phyloP scores from a whole-genome alignment of 1,140 invertebrate species.

The Hyphantria cunea region DNA sequence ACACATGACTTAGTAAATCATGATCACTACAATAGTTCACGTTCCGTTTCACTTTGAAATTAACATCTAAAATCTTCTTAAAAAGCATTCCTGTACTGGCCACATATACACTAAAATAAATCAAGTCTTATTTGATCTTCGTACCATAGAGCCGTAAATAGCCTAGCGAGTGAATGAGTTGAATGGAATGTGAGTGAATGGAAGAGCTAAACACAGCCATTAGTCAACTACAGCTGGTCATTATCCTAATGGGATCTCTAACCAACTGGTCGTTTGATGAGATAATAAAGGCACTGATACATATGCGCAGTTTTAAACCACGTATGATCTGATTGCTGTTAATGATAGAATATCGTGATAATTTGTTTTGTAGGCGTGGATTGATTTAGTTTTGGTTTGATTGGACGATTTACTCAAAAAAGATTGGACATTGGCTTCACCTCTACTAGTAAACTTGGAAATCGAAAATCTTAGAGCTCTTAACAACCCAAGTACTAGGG shows the following conservation, averaged over 20 bases:
- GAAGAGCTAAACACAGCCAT: conserved; percentile 38
- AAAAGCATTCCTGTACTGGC: conserved; percentile 16
- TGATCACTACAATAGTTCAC: not conserved
- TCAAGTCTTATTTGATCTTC: conserved; percentile 29
- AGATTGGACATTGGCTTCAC: too few species aligned
- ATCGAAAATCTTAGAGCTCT: too few species aligned
- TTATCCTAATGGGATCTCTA: conserved; percentile 47
- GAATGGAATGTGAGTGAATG: conserved; percentile 46
- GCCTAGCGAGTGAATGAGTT: conserved; percentile 32
- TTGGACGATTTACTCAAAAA: too few species aligned
- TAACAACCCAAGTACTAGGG: too few species aligned
- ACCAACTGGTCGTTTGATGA: conserved; percentile 37
- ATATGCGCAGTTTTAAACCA: conserved; percentile 19
- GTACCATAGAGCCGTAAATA: conserved; percentile 32
- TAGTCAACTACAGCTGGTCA: conserved; percentile 43
- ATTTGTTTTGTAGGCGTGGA: conserved; percentile 11
- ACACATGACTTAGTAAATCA: not conserved
- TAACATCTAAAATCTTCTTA: not conserved
- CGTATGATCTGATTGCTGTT: not conserved
- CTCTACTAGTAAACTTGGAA: too few species aligned
- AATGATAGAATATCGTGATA: conserved; percentile 10
- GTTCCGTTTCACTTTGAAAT: not conserved
- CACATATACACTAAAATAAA: conserved; percentile 25
- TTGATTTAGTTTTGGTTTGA: conserved; percentile 13
- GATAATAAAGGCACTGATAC: conserved; percentile 33